Evolutionary conservation across 2,797 vertebrate genomes (phyloP), one percentile per base, ranked within the genome.

Genomic region (Sphaeramia orbicularis): DNA sequence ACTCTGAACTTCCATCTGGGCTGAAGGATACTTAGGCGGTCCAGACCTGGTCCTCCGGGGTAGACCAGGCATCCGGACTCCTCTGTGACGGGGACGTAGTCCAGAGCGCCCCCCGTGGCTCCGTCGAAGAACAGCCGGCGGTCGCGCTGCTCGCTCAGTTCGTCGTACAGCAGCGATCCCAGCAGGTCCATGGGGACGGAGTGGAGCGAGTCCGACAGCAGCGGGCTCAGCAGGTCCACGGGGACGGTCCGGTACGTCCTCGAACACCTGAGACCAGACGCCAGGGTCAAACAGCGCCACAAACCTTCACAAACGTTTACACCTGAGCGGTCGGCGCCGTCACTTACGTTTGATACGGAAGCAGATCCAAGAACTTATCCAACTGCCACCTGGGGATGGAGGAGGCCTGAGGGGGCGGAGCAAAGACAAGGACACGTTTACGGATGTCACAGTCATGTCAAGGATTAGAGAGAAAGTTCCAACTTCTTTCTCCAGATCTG

Each of bases 21-120:
- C 2, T 37, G 35, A 72, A 95, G 95, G 96, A 96, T 97, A 97
- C 95, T 81, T 57, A 97, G 93, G 2, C 67, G 47, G 84, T 91
- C 80, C 74, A 91, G 81, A 11, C 87, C 91, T 7, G 54, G 42
- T 6, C 86, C 86, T 0, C 88, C 82, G 0, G 95, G 93, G 71
- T 94, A 94, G 10, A 96, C 71, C 13, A 97, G 87, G 42, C 88
- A 48, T 59, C 93, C 94, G 0, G 32, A 38, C 35, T 5, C 3
- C 0, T 78, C 49, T 9, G 70, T 36, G 19, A 91, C 86, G 0
- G n/a, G 85, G 7, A 82, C 44, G 60, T 90, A 96, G 16, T 79
- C 90, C 15, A 97, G 62, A 1, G 93, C 91, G 0, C 96, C 95
- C 7, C 95, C 95, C 0, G 96, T 96, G 48, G 79, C 52, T 6